Evolutionary conservation across 2,888 invertebrate species (phyloP), one percentile per base, ranked within the genome.

Genomic region (Monoplex corrugatus): DNA sequence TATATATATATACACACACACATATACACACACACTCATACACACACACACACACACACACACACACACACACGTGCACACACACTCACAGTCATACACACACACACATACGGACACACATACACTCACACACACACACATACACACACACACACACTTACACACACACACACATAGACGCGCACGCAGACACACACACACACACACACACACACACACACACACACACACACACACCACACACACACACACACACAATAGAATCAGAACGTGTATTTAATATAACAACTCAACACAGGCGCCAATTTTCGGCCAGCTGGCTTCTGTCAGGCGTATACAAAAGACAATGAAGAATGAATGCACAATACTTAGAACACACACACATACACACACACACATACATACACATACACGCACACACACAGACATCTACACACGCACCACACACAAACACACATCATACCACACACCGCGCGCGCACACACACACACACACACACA

Each of bases 401-500:
- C 63, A 63, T n/a, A 63, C 63, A 19, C 63, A 63, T n/a, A 63
- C 63, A 63, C 63, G n/a, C 63, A 63, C 63, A 63, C 63, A 63
- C 63, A 63, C 63, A 63, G 28, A 63, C 63, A 63, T n/a, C 19
- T n/a, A 63, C 63, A 63, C 63, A 75, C 75, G 19, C 75, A 75
- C 75, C 19, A 19, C 32, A 32, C 32, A 32, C 75, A 75, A 32
- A 75, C 75, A 75, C 75, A 75, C 75, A 75, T n/a, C n/a, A n/a
- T n/a, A n/a, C n/a, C n/a, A n/a, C n/a, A n/a, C n/a, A n/a, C n/a
- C n/a, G n/a, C n/a, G n/a, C n/a, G n/a, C n/a, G 10, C 75, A 75
- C 75, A 75, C 75, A 75, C 75, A 75, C 75, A 75, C 75, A 75
- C 75, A 75, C 75, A 63, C 75, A 75, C 75, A 75, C 75, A 75